Base-by-base conservation (phyloP, 2,888 invertebrate genomes). In the Heterodera filipjevi region DNA sequence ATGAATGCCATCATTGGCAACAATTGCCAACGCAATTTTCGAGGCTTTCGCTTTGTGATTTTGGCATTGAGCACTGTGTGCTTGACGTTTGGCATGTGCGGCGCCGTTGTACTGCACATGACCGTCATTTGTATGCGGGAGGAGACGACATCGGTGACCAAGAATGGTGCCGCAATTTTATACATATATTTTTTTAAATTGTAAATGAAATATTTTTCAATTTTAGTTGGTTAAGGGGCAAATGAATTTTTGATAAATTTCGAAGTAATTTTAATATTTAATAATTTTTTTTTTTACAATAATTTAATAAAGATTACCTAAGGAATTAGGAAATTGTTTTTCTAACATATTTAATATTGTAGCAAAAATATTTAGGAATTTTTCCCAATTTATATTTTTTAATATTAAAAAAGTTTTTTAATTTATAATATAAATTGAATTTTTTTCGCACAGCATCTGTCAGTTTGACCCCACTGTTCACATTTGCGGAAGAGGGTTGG, bases 401-500 rank as follows among this genome's bases (percentile, higher is more conserved):
- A 49, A 14, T 19, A 14, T 19, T 49, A 16, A 14, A 59, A 8
- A n/a, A 19, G 16, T 6, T 53, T 3, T 59, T 27, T n/a, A 59
- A 59, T 27, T 59, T n/a, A n/a, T 27, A 16, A 14, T 49, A 19
- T 14, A 14, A 49, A 16, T 49, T 49, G 12, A 16, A 49, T 49
- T 49, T 19, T 19, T 49, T 19, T 49, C 49, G 16, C 49, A 3
- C 59, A 59, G 59, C 27, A 59, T 27, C 59, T 27, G n/a, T n/a
- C 27, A 0, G n/a, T 59, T 59, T 27, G 59, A n/a, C n/a, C 5
- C 68, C 68, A 22, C 16, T 68, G 32, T 68, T 68, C 68, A 22
- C 68, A 22, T 68, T 68, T 22, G 68, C 22, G 33, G 33, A 68
- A 35, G 33, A 68, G 68, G 68, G 68, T 22, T 33, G 68, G 68